phyloP scores from a whole-genome alignment of 1,140 invertebrate species.

The Zaprionus vittiger region DNA sequence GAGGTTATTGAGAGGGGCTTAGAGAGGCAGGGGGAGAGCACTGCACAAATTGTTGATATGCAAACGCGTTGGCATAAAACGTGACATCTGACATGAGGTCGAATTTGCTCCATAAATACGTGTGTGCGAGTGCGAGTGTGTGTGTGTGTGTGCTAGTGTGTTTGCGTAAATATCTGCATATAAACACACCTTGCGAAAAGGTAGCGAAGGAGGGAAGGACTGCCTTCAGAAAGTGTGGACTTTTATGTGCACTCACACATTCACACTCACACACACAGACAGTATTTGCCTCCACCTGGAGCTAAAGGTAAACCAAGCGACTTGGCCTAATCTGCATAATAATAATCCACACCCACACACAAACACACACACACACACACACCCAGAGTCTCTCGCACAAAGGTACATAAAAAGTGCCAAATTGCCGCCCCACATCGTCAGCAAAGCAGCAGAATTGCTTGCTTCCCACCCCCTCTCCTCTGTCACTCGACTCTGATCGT shows the following conservation, averaged over 20 bases:
- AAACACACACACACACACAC: constrained; percentile 25
- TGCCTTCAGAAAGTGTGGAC: constrained; percentile 31
- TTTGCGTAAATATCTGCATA: background rate
- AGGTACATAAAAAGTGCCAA: constrained; percentile 48
- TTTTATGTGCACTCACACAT: constrained; percentile 66
- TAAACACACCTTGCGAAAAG: constrained; percentile 43
- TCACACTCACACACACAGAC: constrained; percentile 7
- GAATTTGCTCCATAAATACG: constrained; percentile 47
- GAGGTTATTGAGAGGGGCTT: background rate
- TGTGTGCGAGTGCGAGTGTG: constrained; percentile 11
- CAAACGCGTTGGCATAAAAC: constrained; percentile 70
- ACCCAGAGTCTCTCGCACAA: constrained; percentile 13
- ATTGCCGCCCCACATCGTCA: constrained; percentile 47
- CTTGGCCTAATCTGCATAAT: constrained; percentile 80
- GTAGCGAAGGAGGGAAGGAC: constrained; percentile 44
- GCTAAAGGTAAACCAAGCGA: constrained; percentile 57
- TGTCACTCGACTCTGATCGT: constrained; percentile 1
- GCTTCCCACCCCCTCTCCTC: background rate
- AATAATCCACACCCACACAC: constrained; percentile 71
- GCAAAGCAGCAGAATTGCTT: constrained; percentile 6
- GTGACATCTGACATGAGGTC: constrained; percentile 73
- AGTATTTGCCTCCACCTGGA: constrained; percentile 21
- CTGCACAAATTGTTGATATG: constrained; percentile 66
- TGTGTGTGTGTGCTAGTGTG: constrained; percentile 13
- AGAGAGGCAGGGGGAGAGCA: background rate